A percentile compares a stretch with the other conserved stretches of the same genome.
These are phyloP conservation scores for Ceratina japonica DNA, from an alignment of 1,140 invertebrate genomes.

Conservation along the genomic window DNA sequence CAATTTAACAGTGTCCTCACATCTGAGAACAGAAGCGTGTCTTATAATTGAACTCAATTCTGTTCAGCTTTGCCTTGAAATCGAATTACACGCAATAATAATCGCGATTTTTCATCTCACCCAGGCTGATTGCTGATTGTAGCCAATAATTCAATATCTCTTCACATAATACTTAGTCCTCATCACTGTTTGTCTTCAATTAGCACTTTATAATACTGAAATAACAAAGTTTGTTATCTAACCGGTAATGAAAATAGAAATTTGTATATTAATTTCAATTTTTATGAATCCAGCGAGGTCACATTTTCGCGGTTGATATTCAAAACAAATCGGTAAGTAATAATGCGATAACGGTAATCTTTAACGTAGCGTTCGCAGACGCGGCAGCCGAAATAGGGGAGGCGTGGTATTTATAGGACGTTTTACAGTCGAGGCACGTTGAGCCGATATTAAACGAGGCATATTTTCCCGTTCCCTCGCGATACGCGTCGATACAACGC, in stretches of 20 bases:
- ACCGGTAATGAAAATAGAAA: no score
- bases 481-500: slow-evolving; percentile 13
- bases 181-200: no score
- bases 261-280: no score
- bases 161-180: background rate
- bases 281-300: no score
- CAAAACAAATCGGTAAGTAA: background rate
- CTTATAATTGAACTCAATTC: background rate
- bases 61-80: background rate
- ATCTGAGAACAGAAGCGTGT: no score
- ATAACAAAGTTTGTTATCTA: no score
- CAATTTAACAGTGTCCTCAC: no score
- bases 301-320: no score
- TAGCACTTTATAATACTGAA: no score
- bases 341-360: background rate
- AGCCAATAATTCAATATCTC: background rate
- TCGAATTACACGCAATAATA: background rate
- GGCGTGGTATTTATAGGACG: background rate
- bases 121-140: slow-evolving; percentile 11
- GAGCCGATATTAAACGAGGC: slow-evolving; percentile 18
- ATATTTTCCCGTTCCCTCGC: slow-evolving; percentile 13
- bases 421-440: slow-evolving; percentile 18
- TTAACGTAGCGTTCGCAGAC: background rate
- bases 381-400: background rate
- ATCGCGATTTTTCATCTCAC: slow-evolving; percentile 14